A percentile compares a stretch with the other conserved stretches of the same genome.
phyloP scores from a whole-genome alignment of 2,113 vertebrate genomes.

The Percopsis transmontana region DNA sequence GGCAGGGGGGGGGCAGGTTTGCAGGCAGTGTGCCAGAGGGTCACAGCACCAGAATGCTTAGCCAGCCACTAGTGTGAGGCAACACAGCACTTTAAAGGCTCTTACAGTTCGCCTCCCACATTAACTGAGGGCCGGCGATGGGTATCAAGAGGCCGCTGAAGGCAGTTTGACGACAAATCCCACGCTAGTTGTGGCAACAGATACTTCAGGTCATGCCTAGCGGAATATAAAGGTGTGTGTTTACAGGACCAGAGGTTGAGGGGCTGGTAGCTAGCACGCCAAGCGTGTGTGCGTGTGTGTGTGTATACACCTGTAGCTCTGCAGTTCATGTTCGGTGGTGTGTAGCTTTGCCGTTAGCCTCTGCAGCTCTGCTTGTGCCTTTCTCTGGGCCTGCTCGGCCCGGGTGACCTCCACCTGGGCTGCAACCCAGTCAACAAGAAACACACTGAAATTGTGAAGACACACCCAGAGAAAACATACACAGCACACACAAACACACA shows the following conservation, averaged over 20 bases:
- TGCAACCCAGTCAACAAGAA: too few species aligned
- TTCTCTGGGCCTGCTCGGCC: constrained; percentile 42
- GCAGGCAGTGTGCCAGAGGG: constrained; percentile 2
- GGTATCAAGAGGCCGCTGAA: background rate
- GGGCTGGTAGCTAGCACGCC: background rate
- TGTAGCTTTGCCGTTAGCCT: constrained; percentile 27
- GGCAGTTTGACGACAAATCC: constrained; percentile 7
- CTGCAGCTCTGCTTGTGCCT: constrained; percentile 47
- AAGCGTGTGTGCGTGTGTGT: background rate
- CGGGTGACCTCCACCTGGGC: constrained; percentile 29
- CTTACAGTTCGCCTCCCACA: constrained; percentile 3
- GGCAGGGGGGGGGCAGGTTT: background rate
- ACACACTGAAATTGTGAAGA: too few species aligned
- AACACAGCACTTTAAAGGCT: background rate
- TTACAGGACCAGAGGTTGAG: background rate
- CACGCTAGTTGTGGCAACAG: background rate
- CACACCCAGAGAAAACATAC: background rate
- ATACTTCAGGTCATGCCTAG: constrained; percentile 1
- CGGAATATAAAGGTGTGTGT: background rate
- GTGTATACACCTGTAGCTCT: constrained; percentile 58
- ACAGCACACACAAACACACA: constrained; percentile 13
- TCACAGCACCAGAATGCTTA: constrained; percentile 23
- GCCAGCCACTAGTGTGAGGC: constrained; percentile 4
- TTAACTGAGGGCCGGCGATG: background rate
- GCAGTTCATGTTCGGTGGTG: constrained; percentile 32